Evolutionary conservation across 2,888 invertebrate genomes (phyloP), one percentile per base, ranked within the genome.

Genomic region (Trichopoda pennipes): DNA sequence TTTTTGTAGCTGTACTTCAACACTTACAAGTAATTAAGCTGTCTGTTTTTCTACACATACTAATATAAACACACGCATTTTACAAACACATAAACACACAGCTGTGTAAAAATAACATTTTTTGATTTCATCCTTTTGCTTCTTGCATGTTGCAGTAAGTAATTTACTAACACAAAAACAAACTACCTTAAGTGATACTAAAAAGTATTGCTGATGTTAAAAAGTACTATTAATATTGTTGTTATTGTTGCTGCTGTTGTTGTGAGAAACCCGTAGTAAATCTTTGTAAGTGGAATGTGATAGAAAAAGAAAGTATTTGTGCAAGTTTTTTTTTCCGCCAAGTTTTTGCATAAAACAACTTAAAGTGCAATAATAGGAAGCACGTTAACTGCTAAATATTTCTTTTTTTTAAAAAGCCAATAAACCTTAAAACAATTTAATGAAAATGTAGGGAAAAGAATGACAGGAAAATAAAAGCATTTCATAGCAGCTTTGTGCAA

Each of bases 1-100:
- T 68, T 53, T 81, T 73, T 81, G 77, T 58, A 53, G 58, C 58
- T 74, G 44, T 74, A 60, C 69, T 78, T 81, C 74, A 81, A 74
- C 81, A 81, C 81, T 81, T 64, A 64, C 73, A 55, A 78, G 77
- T 78, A 81, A 78, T 81, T 81, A 81, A 81, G 74, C 81, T 68
- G 77, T 76, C 76, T 72, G 66, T 80, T 70, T 70, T 38, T 58
- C 60, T 23, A 6, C 23, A 21, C 35, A 70, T 17, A 9, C 16
- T 38, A n/a, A 32, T 19, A 53, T 28, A 19, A 1, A 64, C 8
- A 44, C 23, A 42, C 16, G n/a, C n/a, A n/a, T n/a, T n/a, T n/a
- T n/a, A n/a, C n/a, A n/a, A n/a, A 21, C 32, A 19, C 8, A n/a
- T 1, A 10, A 0, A 9, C n/a, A 32, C 16, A 44, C 6, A 16